phyloP scores from a whole-genome alignment of 2,797 vertebrate genomes.

The Peromyscus melanophrys region DNA sequence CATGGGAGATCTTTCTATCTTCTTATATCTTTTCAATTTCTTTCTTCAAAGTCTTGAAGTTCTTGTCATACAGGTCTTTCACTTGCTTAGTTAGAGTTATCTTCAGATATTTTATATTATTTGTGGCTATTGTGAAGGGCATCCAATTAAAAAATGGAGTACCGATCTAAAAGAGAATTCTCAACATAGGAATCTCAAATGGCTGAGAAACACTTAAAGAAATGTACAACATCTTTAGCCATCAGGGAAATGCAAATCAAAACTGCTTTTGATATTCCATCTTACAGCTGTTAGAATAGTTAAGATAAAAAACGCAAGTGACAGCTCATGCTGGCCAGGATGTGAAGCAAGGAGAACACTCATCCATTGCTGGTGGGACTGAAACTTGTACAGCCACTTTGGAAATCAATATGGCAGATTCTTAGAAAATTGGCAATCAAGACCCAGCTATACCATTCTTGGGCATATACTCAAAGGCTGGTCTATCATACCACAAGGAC shows the following conservation, averaged over 20 bases:
- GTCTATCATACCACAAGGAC: background rate
- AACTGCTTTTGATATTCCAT: background rate
- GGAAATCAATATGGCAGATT: background rate
- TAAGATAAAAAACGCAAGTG: background rate
- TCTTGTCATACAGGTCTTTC: background rate
- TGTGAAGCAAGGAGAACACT: background rate
- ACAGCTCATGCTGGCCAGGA: background rate
- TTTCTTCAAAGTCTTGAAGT: background rate
- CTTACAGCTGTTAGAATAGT: background rate
- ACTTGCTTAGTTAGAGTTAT: background rate
- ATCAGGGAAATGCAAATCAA: background rate
- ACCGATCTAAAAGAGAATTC: background rate
- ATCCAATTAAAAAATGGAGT: background rate
- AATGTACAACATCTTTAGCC: background rate
- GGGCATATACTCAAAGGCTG: background rate
- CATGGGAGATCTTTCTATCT: background rate
- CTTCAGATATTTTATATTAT: background rate
- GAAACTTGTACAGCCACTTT: background rate
- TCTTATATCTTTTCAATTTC: background rate
- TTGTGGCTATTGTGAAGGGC: background rate
- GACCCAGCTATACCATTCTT: background rate
- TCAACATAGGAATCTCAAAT: background rate
- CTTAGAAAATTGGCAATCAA: background rate
- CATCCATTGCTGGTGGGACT: background rate
- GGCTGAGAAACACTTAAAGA: background rate